phyloP scores from a whole-genome alignment of 2,888 invertebrate genomes.

The Calliopum simillimum region DNA sequence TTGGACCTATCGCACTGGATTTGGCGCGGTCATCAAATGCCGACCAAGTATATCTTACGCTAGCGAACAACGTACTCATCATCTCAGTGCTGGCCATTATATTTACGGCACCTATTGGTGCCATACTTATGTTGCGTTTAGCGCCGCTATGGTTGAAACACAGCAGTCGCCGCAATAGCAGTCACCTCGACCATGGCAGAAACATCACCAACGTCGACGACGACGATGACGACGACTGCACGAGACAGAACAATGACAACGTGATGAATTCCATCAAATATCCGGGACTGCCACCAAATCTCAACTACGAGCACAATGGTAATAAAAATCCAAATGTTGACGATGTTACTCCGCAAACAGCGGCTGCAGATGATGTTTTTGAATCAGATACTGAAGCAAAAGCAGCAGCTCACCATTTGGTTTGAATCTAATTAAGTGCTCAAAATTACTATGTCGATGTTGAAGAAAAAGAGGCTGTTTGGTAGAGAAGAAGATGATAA shows the following conservation, averaged over 20 bases:
- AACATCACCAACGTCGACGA: slow-evolving; percentile 12
- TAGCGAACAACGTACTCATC: slow-evolving; percentile 69
- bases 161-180: slow-evolving; percentile 44
- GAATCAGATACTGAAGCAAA: slow-evolving; percentile 15
- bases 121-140: slow-evolving; percentile 66
- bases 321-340: slow-evolving; percentile 43
- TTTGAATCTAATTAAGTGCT: slow-evolving; percentile 36
- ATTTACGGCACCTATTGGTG: slow-evolving; percentile 71
- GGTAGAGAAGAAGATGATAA: neutral
- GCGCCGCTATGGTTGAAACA: slow-evolving; percentile 64
- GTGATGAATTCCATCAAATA: slow-evolving; percentile 34
- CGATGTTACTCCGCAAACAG: slow-evolving; percentile 14
- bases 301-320: slow-evolving; percentile 33
- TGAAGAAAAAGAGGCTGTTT: too few relatives aligned
- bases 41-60: slow-evolving; percentile 54
- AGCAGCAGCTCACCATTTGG: slow-evolving; percentile 28
- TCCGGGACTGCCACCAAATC: slow-evolving; percentile 38
- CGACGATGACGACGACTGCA: slow-evolving; percentile 18
- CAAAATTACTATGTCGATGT: neutral
- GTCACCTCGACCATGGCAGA: neutral
- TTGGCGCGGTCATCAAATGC: slow-evolving; percentile 67
- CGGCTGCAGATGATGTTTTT: slow-evolving; percentile 14
- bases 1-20: slow-evolving; percentile 75
- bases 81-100: slow-evolving; percentile 71
- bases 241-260: neutral